phyloP scores from a whole-genome alignment of 2,113 vertebrate species.

The Suncus etruscus region DNA sequence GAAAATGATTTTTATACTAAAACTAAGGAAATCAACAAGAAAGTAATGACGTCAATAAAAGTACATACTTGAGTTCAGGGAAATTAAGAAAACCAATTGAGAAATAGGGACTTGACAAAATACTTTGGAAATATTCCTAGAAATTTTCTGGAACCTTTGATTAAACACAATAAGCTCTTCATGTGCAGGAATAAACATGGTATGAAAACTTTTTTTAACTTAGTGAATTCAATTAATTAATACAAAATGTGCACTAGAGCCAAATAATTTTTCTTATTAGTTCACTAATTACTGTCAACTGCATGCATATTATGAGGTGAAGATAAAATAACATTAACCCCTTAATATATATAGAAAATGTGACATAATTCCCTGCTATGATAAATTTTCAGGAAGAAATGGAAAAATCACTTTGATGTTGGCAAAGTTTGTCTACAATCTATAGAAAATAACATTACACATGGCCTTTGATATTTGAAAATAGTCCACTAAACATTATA shows the following conservation, averaged over 20 bases:
- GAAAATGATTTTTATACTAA: not conserved
- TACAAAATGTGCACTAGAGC: not conserved
- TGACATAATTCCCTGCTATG: not conserved
- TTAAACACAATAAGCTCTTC: not conserved
- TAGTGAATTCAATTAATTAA: not conserved
- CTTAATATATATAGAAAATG: not conserved
- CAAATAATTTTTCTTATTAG: not conserved
- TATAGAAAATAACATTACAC: not conserved
- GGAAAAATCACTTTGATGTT: not conserved
- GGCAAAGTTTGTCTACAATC: not conserved
- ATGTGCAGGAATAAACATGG: not conserved
- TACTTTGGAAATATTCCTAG: not conserved
- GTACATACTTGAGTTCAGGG: not conserved
- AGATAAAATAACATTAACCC: not conserved
- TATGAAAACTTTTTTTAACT: not conserved
- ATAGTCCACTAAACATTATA: not conserved
- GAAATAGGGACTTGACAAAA: not conserved
- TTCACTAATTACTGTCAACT: conserved; percentile 8
- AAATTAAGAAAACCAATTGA: not conserved
- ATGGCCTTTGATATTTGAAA: not conserved
- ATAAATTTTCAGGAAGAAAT: not conserved
- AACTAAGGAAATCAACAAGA: accelerated
- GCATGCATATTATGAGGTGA: not conserved
- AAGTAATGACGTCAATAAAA: not conserved
- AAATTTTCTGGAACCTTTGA: not conserved